Percentiles rank a stretch among this genome's conserved stretches.
Evolutionary conservation across 2,888 invertebrate species (phyloP).

Genomic region (Pollenia amentaria): DNA sequence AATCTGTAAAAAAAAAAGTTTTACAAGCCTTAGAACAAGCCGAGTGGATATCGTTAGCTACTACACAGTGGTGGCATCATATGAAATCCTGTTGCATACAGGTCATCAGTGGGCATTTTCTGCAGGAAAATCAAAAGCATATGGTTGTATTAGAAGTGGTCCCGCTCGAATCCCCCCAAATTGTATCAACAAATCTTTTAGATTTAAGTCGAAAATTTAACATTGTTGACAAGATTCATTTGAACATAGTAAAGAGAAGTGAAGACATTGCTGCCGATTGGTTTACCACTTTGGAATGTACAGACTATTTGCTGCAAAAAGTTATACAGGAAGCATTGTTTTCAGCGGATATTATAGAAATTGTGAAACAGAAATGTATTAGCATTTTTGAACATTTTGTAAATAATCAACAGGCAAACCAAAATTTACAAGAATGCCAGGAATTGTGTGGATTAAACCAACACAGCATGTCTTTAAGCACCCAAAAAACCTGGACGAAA

Average conservation of each 20-base stretch:
- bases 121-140: conserved; percentile 65
- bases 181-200: conserved; percentile 25
- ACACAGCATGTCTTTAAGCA: conserved; percentile 22
- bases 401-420: conserved; percentile 37
- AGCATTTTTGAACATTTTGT: conserved; percentile 68
- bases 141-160: conserved; percentile 64
- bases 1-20: conserved; percentile 54
- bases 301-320: conserved; percentile 62
- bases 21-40: conserved; percentile 54
- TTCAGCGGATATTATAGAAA: conserved; percentile 52
- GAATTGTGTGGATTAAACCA: conserved; percentile 63
- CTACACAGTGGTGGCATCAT: conserved; percentile 55
- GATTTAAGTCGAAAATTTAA: conserved; percentile 62
- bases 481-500: conserved; percentile 50
- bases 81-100: conserved; percentile 53
- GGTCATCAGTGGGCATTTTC: conserved; percentile 61
- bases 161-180: conserved; percentile 34
- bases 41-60: conserved; percentile 65
- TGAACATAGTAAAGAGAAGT: conserved; percentile 48
- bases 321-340: conserved; percentile 57
- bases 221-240: conserved; percentile 67
- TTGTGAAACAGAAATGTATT: conserved; percentile 60
- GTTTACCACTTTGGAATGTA: conserved; percentile 63
- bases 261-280: conserved; percentile 53
- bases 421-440: conserved; percentile 63